These are phyloP conservation scores for Pseudocheirus occidentalis DNA, from an alignment of 2,797 vertebrate species.

Conservation along the genomic window DNA sequence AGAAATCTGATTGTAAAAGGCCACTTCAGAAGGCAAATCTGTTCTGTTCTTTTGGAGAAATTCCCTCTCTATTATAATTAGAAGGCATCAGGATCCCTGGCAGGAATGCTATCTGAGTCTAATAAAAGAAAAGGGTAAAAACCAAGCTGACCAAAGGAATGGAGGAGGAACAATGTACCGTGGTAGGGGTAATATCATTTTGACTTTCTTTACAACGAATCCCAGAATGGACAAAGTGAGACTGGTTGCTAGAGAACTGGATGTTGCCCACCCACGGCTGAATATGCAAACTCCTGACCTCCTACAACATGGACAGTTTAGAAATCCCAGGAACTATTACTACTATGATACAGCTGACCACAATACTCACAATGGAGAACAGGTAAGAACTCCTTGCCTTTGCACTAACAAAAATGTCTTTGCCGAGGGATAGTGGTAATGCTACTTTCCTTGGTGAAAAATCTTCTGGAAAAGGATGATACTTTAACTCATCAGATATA, in stretches of 20 bases:
- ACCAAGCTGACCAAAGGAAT: constrained; percentile 90
- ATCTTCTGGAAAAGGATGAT: constrained; percentile 90
- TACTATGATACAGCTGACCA: constrained; percentile 90
- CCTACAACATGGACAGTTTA: constrained; percentile 88
- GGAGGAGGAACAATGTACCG: constrained; percentile 96
- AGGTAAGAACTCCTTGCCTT: constrained; percentile 85
- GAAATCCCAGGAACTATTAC: constrained; percentile 95
- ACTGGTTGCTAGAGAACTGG: constrained; percentile 89
- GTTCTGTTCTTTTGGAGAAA: constrained; percentile 94
- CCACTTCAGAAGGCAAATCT: constrained; percentile 85
- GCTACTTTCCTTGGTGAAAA: constrained; percentile 91
- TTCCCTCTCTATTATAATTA: constrained; percentile 90
- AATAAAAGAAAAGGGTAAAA: constrained; percentile 87
- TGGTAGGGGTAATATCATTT: constrained; percentile 94
- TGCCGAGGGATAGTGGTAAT: constrained; percentile 89
- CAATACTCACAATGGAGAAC: constrained; percentile 91
- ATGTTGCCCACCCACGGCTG: constrained; percentile 85
- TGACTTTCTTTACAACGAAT: constrained; percentile 94
- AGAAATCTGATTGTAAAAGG: constrained; percentile 96
- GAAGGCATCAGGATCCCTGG: constrained; percentile 97
- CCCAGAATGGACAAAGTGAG: constrained; percentile 91
- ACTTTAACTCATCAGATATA: constrained; percentile 86
- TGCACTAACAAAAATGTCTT: constrained; percentile 84
- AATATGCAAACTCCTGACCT: constrained; percentile 91
- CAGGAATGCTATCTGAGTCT: constrained; percentile 90